Evolutionary conservation across 2,888 invertebrate genomes (phyloP), one percentile per base, ranked within the genome.

Genomic region (Drosophila koepferae): DNA sequence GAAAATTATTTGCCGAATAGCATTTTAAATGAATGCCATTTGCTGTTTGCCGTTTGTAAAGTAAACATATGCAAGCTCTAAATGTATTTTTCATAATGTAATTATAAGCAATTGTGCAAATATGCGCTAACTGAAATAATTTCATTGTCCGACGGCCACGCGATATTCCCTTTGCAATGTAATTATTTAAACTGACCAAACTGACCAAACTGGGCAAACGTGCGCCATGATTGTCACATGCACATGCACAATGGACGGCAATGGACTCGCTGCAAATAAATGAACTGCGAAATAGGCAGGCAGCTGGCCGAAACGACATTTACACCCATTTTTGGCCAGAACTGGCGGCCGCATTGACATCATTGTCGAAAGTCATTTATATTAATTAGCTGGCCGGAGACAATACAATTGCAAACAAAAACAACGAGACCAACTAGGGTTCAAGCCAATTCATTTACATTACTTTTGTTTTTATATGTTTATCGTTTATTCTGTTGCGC

Each of bases 201-300:
- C 28, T 28, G 28, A 3, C 5, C 28, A 28, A 23, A 23, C 23
- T 23, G 23, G 23, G n/a, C 38, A 62, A 61, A 62, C 56, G 44
- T n/a, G 43, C 77, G 53, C 51, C 56, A 63, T 64, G 60, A 60
- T 55, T 73, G 53, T 40, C 20, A 20, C 28, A 46, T 36, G 61
- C 63, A 34, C 62, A 77, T 55, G 31, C 59, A 14, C 56, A 66
- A 40, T 61, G 49, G n/a, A 48, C 41, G 16, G 63, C 54, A 63
- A 75, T 63, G 49, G 36, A 63, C 55, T 63, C 59, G 46, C 43
- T 51, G 59, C 63, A 31, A 28, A 65, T 72, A 86, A 89, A 86
- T 86, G 82, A 89, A 89, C 82, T 86, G 85, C 74, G 54, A 86
- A 83, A 88, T 81, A 66, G 74, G 86, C 79, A 68, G 74, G 77